Evolutionary conservation across 2,888 invertebrate species (phyloP), one percentile per base, ranked within the genome.

Genomic region (Dicycla oo): DNA sequence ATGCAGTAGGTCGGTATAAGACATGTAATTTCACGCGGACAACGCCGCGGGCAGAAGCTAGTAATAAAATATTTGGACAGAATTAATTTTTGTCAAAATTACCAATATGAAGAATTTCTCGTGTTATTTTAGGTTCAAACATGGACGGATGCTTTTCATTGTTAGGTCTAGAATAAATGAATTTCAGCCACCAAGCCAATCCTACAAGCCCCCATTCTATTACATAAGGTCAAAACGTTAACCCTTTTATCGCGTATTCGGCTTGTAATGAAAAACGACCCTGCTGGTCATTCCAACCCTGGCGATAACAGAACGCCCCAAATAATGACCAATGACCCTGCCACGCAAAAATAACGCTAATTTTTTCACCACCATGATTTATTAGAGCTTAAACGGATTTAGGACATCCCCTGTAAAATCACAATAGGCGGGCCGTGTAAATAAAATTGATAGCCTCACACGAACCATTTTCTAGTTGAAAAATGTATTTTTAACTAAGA

Each of bases 301-400:
- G 43, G 71, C 83, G 88, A 90, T 91, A 90, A 91, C 89, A 87
- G 88, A 80, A 84, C 61, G 68, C 85, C 83, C 79, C 75, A 72
- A 79, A 82, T 88, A 90, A 90, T 90, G 90, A 88, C 90, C 86
- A 89, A 85, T 88, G 89, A 87, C 87, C 88, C 83, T 81, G 85
- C 84, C 84, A 45, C 83, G 83, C 81, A 87, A 91, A 92, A 92
- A 93, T 91, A 90, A 90, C 89, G 91, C 89, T 88, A 92, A 93
- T 93, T 92, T 91, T 89, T 89, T 85, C 86, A 86, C 85, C 87
- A 78, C 68, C 85, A 89, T 93, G 93, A 94, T 94, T 93, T 93
- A 93, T 94, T 87, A 88, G 75, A 87, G 89, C 84, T 81, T 88
- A 86, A 89, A 88, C 91, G 90, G 89, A 91, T 89, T 91, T 86